phyloP scores from a whole-genome alignment of 2,797 vertebrate genomes.

The Scomberomorus guttatus region DNA sequence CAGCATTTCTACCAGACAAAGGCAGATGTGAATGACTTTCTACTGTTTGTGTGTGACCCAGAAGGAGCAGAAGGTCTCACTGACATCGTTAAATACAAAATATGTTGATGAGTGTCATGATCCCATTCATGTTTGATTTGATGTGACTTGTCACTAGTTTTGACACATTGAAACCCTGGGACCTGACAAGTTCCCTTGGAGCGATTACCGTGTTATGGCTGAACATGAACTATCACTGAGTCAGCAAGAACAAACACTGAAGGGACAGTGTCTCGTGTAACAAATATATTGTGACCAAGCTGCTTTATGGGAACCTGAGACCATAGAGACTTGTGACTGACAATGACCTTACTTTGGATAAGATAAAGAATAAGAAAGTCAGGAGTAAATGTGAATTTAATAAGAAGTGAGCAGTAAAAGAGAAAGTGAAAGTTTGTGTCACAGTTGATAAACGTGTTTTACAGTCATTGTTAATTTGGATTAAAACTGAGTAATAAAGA shows the following conservation, averaged over 20 bases:
- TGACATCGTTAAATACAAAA: not conserved
- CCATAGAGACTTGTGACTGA: not conserved
- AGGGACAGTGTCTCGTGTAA: constrained; percentile 19
- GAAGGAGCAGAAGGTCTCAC: not conserved
- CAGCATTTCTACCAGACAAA: constrained; percentile 24
- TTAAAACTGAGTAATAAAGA: not conserved
- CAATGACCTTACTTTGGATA: constrained; percentile 11
- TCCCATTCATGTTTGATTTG: not conserved
- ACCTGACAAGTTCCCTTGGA: not conserved
- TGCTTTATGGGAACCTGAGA: constrained; percentile 16
- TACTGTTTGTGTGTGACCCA: constrained; percentile 12
- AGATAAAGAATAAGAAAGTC: constrained; percentile 2
- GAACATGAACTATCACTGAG: not conserved
- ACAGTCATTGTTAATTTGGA: not conserved
- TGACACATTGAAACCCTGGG: not conserved
- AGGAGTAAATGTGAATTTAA: too few relatives aligned
- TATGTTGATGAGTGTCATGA: not conserved
- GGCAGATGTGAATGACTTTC: constrained; percentile 32
- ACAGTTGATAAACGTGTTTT: not conserved
- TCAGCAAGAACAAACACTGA: not conserved
- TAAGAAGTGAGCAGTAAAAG: not conserved
- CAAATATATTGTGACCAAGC: not conserved
- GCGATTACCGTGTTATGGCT: not conserved
- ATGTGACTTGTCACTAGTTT: not conserved
- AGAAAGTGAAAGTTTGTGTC: constrained; percentile 36